These are phyloP conservation scores for Diorhabda carinulata DNA, from an alignment of 1,140 invertebrate genomes.

Conservation along the genomic window DNA sequence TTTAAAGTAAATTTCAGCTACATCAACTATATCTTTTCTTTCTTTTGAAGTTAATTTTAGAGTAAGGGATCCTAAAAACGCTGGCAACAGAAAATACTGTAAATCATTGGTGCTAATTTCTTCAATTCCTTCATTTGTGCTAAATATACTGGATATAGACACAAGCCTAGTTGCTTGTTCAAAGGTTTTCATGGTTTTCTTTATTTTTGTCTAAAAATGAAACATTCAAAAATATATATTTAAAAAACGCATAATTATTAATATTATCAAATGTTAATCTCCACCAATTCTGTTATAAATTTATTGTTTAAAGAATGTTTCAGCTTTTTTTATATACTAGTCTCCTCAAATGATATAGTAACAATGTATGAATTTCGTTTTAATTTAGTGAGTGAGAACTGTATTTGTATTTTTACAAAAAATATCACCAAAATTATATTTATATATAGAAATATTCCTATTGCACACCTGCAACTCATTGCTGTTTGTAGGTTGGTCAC, in stretches of 20 bases:
- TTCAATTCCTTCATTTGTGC: conserved; percentile 80
- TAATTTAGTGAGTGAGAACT: conserved; percentile 8
- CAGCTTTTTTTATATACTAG: no score
- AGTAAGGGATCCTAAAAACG: conserved; percentile 71
- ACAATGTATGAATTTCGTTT: no score
- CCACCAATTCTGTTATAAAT: no score
- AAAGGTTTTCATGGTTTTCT: conserved; percentile 65
- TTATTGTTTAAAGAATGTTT: no score
- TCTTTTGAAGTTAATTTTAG: conserved; percentile 64
- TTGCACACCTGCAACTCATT: conserved; percentile 55
- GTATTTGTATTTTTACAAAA: conserved; percentile 8
- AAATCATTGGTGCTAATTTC: conserved; percentile 82
- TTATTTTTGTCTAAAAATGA: conserved; percentile 49
- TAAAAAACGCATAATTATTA: no score
- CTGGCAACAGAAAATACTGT: conserved; percentile 80
- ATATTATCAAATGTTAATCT: no score
- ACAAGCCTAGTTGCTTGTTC: conserved; percentile 76
- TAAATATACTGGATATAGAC: conserved; percentile 77
- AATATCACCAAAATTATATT: background rate
- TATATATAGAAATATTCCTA: conserved; percentile 10
- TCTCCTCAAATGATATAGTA: no score
- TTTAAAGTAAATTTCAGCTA: conserved; percentile 78
- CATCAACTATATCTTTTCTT: conserved; percentile 64
- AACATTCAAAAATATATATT: no score
- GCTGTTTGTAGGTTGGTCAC: conserved; percentile 58